Conservation (phyloP, 30 jellyfish, hydroid and myxozoan species). For the Chrysaora quinquecirrha region DNA sequence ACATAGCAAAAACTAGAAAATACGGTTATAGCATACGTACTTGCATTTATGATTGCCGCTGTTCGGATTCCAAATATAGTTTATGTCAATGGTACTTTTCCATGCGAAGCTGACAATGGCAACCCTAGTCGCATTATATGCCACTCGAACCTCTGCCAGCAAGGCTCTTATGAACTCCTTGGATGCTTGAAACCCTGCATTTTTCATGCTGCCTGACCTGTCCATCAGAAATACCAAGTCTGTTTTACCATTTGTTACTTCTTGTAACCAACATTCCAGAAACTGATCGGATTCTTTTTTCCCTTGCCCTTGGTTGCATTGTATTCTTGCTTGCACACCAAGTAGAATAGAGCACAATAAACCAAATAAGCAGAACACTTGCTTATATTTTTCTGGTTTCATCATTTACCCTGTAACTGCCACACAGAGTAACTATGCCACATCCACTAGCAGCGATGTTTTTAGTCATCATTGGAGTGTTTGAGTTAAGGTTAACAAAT, state of each 20-base stretch:
- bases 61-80: constrained; percentile 76
- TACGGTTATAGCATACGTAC: too few relatives aligned
- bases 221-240: constrained; percentile 89
- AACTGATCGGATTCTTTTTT: constrained; percentile 20
- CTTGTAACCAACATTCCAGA: constrained; percentile 89
- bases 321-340: not conserved
- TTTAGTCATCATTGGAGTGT: too few relatives aligned
- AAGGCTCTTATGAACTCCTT: constrained; percentile 76
- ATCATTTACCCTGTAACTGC: too few relatives aligned
- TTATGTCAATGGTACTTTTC: constrained; percentile 47
- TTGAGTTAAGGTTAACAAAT: too few relatives aligned
- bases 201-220: constrained; percentile 91
- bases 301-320: not conserved
- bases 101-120: constrained; percentile 87
- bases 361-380: too few relatives aligned
- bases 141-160: constrained; percentile 80
- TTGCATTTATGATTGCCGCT: constrained; percentile 80
- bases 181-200: constrained; percentile 78
- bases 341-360: too few relatives aligned
- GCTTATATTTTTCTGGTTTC: too few relatives aligned
- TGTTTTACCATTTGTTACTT: constrained; percentile 86
- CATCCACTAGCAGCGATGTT: too few relatives aligned
- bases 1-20: too few relatives aligned
- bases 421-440: too few relatives aligned
- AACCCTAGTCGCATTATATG: constrained; percentile 94